Conservation (phyloP, 2,113 vertebrate genomes). For the Sander vitreus region DNA sequence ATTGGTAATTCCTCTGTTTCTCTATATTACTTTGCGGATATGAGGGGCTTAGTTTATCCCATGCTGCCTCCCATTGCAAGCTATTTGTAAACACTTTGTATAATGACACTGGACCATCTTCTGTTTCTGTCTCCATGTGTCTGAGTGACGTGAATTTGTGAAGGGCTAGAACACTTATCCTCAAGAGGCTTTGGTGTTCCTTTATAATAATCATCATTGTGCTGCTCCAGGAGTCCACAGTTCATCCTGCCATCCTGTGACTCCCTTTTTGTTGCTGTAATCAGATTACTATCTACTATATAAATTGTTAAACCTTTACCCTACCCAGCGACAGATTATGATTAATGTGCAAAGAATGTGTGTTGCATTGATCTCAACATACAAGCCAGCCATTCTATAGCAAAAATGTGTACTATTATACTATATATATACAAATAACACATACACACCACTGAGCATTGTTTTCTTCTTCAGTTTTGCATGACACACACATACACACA, state of each 20-base stretch:
- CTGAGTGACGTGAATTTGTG: conserved; percentile 66
- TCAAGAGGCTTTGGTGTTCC: conserved; percentile 65
- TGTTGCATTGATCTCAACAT: background rate
- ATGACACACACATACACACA: background rate
- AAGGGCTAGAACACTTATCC: conserved; percentile 77
- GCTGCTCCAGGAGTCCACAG: conserved; percentile 25
- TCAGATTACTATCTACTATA: conserved; percentile 9
- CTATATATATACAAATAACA: background rate
- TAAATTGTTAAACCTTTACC: conserved; percentile 15
- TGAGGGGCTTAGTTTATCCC: background rate
- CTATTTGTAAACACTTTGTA: background rate
- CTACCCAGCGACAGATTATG: background rate
- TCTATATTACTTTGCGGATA: background rate
- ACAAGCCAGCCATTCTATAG: too few relatives aligned
- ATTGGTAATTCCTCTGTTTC: background rate
- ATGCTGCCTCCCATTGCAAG: background rate
- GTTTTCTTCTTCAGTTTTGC: background rate
- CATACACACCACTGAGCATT: background rate
- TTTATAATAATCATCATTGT: conserved; percentile 22
- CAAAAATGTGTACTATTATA: background rate
- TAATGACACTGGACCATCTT: background rate
- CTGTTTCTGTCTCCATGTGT: background rate
- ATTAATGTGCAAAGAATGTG: background rate
- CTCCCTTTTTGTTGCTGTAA: conserved; percentile 1
- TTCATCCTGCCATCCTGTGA: conserved; percentile 16